These are phyloP conservation scores for Eurosta solidaginis DNA, from an alignment of 1,140 invertebrate genomes.

Conservation along the genomic window DNA sequence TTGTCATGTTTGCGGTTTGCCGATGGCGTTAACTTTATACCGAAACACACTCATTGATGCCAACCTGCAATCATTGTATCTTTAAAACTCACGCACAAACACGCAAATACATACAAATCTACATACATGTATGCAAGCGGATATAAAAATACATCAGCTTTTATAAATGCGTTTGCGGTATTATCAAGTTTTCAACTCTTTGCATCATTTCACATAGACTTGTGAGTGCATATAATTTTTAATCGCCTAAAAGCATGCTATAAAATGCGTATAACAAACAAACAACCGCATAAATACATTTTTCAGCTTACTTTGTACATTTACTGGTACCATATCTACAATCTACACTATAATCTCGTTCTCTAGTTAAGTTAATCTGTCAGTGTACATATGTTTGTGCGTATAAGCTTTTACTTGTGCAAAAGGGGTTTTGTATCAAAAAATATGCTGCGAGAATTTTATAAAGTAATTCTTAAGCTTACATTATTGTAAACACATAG, in stretches of 20 bases:
- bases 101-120: not conserved
- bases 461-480: too few species aligned
- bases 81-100: not conserved
- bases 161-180: not conserved
- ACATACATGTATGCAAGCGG: not conserved
- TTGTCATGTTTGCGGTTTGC: conserved; percentile 27
- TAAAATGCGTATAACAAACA: not conserved
- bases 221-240: not conserved
- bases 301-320: not conserved
- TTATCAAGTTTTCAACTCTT: not conserved
- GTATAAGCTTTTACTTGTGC: not conserved
- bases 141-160: not conserved
- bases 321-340: not conserved
- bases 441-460: not conserved
- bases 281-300: not conserved
- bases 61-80: too few species aligned
- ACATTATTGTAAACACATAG: not conserved
- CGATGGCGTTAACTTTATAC: not conserved
- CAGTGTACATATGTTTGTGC: not conserved
- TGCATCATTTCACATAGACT: not conserved
- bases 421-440: not conserved
- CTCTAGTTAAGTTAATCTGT: not conserved
- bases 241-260: conserved; percentile 6
- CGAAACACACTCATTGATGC: too few species aligned
- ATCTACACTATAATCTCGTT: not conserved